Conservation (phyloP, 2,113 vertebrate genomes). For the Xiphophorus couchianus region DNA sequence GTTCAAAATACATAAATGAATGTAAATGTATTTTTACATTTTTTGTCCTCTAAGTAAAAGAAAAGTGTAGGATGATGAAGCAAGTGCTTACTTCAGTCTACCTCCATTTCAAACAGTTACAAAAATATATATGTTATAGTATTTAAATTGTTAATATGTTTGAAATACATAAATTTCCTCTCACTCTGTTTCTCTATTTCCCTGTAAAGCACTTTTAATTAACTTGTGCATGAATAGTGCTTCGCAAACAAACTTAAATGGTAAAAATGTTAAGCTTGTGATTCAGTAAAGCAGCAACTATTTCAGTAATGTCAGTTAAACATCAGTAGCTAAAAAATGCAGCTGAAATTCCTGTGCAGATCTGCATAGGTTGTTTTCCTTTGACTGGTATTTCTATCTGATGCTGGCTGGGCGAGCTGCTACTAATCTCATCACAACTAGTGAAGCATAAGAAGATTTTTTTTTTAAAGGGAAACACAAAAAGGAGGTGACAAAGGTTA, state of each 20-base stretch:
- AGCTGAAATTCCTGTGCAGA: not conserved
- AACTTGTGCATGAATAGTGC: not conserved
- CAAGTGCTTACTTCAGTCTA: too few relatives aligned
- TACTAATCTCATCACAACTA: slow-evolving; percentile 32
- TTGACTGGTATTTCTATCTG: slow-evolving; percentile 16
- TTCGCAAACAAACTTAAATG: not conserved
- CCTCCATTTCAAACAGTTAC: too few relatives aligned
- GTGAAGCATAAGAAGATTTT: slow-evolving; percentile 7
- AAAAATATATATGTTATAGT: too few relatives aligned
- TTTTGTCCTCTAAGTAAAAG: too few relatives aligned
- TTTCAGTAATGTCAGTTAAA: not conserved
- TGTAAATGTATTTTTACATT: too few relatives aligned
- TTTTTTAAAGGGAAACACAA: too few relatives aligned
- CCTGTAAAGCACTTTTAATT: not conserved
- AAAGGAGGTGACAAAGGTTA: not conserved
- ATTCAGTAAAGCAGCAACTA: not conserved
- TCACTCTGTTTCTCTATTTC: not conserved
- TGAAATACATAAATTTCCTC: too few relatives aligned
- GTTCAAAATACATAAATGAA: too few relatives aligned
- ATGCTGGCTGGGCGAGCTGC: slow-evolving; percentile 10
- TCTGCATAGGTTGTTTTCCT: slow-evolving; percentile 1
- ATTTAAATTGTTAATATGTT: too few relatives aligned
- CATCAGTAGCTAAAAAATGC: not conserved
- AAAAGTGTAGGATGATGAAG: too few relatives aligned
- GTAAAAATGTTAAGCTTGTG: not conserved